A percentile compares a stretch with the other conserved stretches of the same genome.
These are phyloP conservation scores for Liodrosophila aerea DNA, from an alignment of 2,888 invertebrate genomes.

Conservation along the genomic window DNA sequence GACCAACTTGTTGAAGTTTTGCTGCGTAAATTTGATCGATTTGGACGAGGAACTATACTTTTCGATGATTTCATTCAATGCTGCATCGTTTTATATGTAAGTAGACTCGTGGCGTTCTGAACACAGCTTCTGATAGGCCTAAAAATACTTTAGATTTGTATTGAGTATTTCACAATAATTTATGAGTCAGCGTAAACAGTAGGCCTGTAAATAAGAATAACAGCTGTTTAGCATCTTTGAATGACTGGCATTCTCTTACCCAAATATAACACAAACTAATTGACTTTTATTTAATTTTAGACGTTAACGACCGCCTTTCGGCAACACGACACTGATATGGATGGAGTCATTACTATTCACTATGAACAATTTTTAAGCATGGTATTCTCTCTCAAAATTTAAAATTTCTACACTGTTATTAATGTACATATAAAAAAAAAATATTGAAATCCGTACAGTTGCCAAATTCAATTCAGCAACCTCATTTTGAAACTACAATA, in stretches of 20 bases:
- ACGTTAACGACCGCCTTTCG: slow-evolving; percentile 94
- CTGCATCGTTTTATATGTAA: slow-evolving; percentile 87
- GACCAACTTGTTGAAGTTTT: slow-evolving; percentile 91
- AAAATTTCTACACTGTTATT: slow-evolving; percentile 59
- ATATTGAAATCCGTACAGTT: neutral
- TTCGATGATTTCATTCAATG: slow-evolving; percentile 99
- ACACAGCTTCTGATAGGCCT: no score
- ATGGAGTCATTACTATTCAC: slow-evolving; percentile 96
- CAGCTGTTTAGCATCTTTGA: neutral
- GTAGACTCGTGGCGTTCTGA: slow-evolving; percentile 12
- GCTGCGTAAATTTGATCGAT: slow-evolving; percentile 96
- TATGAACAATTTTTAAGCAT: slow-evolving; percentile 98
- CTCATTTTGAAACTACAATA: no score
- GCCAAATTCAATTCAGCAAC: neutral
- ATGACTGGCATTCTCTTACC: neutral
- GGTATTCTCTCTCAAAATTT: slow-evolving; percentile 92
- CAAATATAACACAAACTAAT: neutral
- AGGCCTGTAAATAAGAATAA: no score
- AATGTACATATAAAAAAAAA: neutral
- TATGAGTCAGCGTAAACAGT: no score
- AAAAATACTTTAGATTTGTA: neutral
- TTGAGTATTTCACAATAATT: no score
- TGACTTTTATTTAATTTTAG: slow-evolving; percentile 84
- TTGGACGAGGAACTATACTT: slow-evolving; percentile 93
- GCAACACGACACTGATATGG: slow-evolving; percentile 94